phyloP scores from a whole-genome alignment of 2,113 vertebrate species.

The Sminthopsis crassicaudata region DNA sequence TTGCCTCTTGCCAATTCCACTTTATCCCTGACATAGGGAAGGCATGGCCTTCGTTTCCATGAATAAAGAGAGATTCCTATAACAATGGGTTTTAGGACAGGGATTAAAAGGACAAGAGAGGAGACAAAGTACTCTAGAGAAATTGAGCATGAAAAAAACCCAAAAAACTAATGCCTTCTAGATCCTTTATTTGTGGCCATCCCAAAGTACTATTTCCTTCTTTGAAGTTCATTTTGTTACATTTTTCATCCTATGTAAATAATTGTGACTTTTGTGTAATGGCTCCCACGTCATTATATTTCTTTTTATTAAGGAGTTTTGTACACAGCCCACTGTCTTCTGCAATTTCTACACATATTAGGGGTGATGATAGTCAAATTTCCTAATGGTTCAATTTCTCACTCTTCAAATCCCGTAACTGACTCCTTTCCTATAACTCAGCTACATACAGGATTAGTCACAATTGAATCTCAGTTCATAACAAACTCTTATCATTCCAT shows the following conservation, averaged over 20 bases:
- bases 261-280: not conserved
- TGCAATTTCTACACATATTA: not conserved
- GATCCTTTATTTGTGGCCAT: not conserved
- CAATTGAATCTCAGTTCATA: not conserved
- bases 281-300: not conserved
- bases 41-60: not conserved
- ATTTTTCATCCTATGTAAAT: not conserved
- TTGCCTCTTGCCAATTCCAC: not conserved
- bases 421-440: not conserved
- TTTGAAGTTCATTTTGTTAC: not conserved
- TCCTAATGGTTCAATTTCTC: not conserved
- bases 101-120: not conserved
- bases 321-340: not conserved
- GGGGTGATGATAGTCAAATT: not conserved
- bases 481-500: not conserved
- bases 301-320: not conserved
- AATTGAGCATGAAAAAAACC: not conserved
- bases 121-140: not conserved
- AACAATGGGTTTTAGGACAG: not conserved
- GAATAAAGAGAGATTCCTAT: not conserved
- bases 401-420: not conserved
- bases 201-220: too few relatives aligned
- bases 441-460: not conserved
- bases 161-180: not conserved
- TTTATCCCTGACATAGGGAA: rapidly evolving